Base-by-base conservation (phyloP, 2,888 invertebrate genomes). In the Eledona agricola region DNA sequence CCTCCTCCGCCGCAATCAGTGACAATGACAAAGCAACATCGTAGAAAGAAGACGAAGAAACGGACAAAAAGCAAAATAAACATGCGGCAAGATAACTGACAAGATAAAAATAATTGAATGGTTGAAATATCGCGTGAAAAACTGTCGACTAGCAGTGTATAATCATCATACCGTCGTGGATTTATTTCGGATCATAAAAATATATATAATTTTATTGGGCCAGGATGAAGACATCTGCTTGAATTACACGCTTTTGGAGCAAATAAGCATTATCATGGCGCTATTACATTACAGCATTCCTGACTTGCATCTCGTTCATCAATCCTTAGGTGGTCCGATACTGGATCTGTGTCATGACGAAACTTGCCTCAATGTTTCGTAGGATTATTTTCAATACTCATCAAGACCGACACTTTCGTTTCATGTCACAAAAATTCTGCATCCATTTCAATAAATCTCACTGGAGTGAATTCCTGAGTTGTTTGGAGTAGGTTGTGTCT, bases 301-400 rank as follows among this genome's bases (percentile, higher is more conserved):
- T 45, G 45, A 32, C 45, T 45, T 45, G 45, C 32, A 23, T 45
- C 22, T 45, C 45, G 32, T 45, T 45, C 32, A 45, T 45, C 45
- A 45, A 31, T 23, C 45, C 45, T 20, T 45, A 45, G 45, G 32
- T 45, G 45, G 45, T 45, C 45, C 23, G 45, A 32, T 45, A 45
- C 45, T 32, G 32, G 9, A 45, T 45, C 32, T 45, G 22, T 43
- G 43, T 31, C 43, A 43, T 29, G 43, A 43, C 31, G 31, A 32
- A 43, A 32, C 32, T 32, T 32, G 45, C 31, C 32, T 45, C 31
- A 32, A 45, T 23, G 23, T 20, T 43, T 17, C 19, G 22, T n/a
- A 11, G 31, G 22, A 43, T 43, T 32, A 43, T 43, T 43, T 22
- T 43, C 43, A 31, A 12, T 13, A 40, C 3, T 6, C 11, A 19